A percentile compares a stretch with the other conserved stretches of the same genome.
These are phyloP conservation scores for Acanthisitta chloris DNA, from an alignment of 2,113 vertebrate genomes.

Conservation along the genomic window DNA sequence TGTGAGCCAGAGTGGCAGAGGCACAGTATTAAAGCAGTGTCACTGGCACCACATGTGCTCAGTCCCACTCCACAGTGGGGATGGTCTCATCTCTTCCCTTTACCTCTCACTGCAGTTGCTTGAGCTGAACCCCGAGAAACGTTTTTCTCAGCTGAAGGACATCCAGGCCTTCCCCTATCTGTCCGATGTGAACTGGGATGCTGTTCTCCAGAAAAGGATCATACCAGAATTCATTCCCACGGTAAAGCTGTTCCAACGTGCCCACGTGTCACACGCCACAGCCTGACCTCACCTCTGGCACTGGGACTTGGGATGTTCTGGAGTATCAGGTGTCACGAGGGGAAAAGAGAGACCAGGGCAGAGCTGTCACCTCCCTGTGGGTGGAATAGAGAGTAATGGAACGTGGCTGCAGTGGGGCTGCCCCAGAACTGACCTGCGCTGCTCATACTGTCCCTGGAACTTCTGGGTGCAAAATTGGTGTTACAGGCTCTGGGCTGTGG, in stretches of 20 bases:
- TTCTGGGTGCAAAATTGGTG: background rate
- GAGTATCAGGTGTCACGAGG: background rate
- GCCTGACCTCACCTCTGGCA: background rate
- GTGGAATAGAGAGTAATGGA: background rate
- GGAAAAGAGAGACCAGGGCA: background rate
- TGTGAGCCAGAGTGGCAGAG: background rate
- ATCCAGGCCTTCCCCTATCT: constrained; percentile 84
- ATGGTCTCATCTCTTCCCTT: background rate
- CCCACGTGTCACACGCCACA: rapidly evolving
- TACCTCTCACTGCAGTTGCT: constrained; percentile 78
- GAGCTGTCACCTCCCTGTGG: background rate
- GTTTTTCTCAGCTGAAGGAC: constrained; percentile 85
- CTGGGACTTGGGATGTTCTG: rapidly evolving
- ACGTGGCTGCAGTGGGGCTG: background rate
- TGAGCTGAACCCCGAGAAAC: constrained; percentile 83
- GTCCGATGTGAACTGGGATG: constrained; percentile 90
- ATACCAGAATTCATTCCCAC: constrained; percentile 88
- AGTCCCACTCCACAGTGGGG: background rate
- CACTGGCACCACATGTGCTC: background rate
- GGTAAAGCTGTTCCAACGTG: constrained; percentile 66
- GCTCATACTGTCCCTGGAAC: background rate
- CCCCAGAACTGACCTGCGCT: background rate
- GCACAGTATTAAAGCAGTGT: rapidly evolving
- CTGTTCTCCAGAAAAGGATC: constrained; percentile 86
- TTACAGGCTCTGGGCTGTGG: rapidly evolving